Evolutionary conservation across 1,140 invertebrate genomes (phyloP).

Genomic region (Bombus consobrinus): DNA sequence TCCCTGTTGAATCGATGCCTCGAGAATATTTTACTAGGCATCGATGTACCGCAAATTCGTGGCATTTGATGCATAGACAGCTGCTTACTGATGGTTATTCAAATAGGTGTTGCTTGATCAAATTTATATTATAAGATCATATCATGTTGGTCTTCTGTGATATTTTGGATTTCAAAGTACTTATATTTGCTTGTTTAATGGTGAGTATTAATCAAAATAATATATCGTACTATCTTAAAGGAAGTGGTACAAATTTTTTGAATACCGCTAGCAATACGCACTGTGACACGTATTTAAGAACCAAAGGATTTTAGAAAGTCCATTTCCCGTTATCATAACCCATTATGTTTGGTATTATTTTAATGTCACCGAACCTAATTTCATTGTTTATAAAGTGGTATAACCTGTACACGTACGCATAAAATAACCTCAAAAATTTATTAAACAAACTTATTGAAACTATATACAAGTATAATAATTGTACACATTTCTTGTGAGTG

Average conservation of each 20-base stretch:
- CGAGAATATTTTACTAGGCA: slow-evolving; percentile 45
- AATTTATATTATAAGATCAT: slow-evolving; percentile 67
- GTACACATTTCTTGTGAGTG: no score
- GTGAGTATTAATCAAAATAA: slow-evolving; percentile 67
- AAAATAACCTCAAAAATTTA: slow-evolving; percentile 55
- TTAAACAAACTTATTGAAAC: neutral
- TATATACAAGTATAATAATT: neutral
- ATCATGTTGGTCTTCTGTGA: slow-evolving; percentile 76
- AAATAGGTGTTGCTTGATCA: slow-evolving; percentile 69
- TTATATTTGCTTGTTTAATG: slow-evolving; percentile 70
- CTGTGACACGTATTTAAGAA: slow-evolving; percentile 46
- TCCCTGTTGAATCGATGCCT: slow-evolving; percentile 49
- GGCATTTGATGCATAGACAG: slow-evolving; percentile 68
- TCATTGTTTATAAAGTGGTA: slow-evolving; percentile 15
- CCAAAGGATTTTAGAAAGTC: neutral
- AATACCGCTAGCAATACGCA: slow-evolving; percentile 35
- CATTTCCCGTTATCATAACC: neutral
- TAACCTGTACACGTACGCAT: slow-evolving; percentile 64
- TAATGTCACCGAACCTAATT: neutral
- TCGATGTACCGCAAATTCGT: slow-evolving; percentile 62
- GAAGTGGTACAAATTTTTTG: neutral
- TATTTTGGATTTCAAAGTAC: slow-evolving; percentile 70
- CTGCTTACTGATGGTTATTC: slow-evolving; percentile 74
- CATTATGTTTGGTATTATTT: neutral
- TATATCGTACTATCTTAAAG: neutral